phyloP scores from a whole-genome alignment of 2,888 invertebrate species.

The Temnothorax ravouxi region DNA sequence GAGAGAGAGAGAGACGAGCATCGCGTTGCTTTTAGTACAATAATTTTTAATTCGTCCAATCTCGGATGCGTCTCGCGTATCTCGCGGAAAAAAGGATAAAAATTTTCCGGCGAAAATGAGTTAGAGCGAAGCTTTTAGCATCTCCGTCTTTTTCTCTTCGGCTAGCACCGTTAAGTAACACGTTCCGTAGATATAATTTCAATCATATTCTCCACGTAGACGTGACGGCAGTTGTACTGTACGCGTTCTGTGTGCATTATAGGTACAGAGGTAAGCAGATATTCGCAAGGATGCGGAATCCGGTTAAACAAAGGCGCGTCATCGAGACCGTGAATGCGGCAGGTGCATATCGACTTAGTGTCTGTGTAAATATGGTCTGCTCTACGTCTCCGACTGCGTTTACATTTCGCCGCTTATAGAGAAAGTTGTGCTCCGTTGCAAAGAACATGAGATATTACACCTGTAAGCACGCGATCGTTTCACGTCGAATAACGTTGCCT shows the following conservation, averaged over 20 bases:
- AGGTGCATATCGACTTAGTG: constrained; percentile 78
- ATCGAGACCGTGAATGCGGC: constrained; percentile 69
- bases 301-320: constrained; percentile 69
- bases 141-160: background rate
- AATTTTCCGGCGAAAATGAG: background rate
- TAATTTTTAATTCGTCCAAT: constrained; percentile 50
- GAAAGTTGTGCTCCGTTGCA: constrained; percentile 11
- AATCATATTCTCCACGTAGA: constrained; percentile 4
- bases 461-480: constrained; percentile 23
- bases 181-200: constrained; percentile 6
- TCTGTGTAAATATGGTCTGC: constrained; percentile 76
- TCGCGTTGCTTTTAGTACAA: constrained; percentile 12
- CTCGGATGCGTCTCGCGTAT: constrained; percentile 19
- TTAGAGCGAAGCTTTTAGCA: background rate
- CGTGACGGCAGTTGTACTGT: constrained; percentile 1
- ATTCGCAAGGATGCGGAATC: constrained; percentile 51
- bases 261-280: constrained; percentile 54
- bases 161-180: background rate
- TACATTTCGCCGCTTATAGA: constrained; percentile 62
- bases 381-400: constrained; percentile 61
- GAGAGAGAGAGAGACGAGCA: background rate
- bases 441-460: constrained; percentile 26
- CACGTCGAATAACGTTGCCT: background rate
- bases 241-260: background rate
- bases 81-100: constrained; percentile 11